A percentile compares a stretch with the other conserved stretches of the same genome.
Evolutionary conservation across 2,113 vertebrate genomes (phyloP).

Genomic region (Pygoscelis antarcticus): DNA sequence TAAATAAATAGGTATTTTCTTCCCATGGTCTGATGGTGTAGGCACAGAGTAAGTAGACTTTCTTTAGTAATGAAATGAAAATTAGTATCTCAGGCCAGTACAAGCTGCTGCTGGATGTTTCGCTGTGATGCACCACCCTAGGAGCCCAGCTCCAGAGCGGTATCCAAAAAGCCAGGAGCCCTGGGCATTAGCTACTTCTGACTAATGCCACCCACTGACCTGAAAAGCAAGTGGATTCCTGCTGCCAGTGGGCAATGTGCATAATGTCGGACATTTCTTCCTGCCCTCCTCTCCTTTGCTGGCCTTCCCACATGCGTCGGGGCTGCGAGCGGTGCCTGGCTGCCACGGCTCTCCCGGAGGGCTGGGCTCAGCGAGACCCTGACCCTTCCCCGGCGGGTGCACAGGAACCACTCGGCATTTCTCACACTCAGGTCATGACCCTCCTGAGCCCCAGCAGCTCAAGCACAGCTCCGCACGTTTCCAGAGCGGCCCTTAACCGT

Average conservation of each 20-base stretch:
- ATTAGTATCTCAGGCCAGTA: background rate
- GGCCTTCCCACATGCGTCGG: accelerated
- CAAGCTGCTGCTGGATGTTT: background rate
- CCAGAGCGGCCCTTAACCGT: accelerated
- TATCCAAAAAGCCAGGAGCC: background rate
- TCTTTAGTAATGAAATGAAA: background rate
- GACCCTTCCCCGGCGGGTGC: too few relatives aligned
- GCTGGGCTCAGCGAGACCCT: accelerated
- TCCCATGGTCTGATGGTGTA: background rate
- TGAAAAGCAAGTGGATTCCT: background rate
- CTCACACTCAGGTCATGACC: background rate
- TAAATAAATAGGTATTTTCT: background rate
- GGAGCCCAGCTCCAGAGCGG: background rate
- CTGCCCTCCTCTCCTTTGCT: background rate
- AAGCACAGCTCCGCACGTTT: background rate
- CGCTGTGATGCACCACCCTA: background rate
- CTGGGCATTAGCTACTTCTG: background rate
- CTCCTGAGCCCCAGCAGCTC: background rate
- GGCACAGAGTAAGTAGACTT: background rate
- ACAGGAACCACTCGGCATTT: accelerated
- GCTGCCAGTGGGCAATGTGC: background rate
- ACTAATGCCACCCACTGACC: background rate
- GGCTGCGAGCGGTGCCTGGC: accelerated
- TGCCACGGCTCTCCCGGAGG: accelerated
- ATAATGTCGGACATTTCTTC: background rate